Evolutionary conservation across 2,797 vertebrate genomes (phyloP).

Genomic region (Nannoperca obscura): DNA sequence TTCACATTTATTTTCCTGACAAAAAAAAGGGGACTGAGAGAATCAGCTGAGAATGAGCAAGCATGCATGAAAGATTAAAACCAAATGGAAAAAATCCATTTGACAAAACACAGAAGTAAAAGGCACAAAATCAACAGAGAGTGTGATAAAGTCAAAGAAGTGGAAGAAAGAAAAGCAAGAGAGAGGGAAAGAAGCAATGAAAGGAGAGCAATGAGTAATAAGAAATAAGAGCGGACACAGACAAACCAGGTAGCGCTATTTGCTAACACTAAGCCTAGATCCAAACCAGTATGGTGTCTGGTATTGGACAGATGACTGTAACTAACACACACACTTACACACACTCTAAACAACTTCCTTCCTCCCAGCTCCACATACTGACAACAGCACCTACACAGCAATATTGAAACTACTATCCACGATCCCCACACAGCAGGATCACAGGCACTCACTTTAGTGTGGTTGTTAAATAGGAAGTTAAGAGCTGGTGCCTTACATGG

Average conservation of each 20-base stretch:
- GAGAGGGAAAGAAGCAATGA: background rate
- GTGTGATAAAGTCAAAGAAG: background rate
- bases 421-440: slow-evolving; percentile 2
- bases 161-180: background rate
- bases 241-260: background rate
- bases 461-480: background rate
- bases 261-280: slow-evolving; percentile 6
- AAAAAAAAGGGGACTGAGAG: background rate
- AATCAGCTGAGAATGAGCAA: slow-evolving; percentile 9
- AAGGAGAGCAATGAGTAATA: background rate
- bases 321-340: background rate
- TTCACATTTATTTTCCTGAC: slow-evolving; percentile 44
- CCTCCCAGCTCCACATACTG: background rate
- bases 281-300: slow-evolving; percentile 12
- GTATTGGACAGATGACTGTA: slow-evolving; percentile 12
- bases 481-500: background rate
- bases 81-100: background rate
- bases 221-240: background rate
- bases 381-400: slow-evolving; percentile 19
- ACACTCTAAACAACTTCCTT: slow-evolving; percentile 14
- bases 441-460: background rate
- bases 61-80: slow-evolving; percentile 9
- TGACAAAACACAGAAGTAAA: slow-evolving; percentile 1
- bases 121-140: slow-evolving; percentile 2
- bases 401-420: slow-evolving; percentile 8